phyloP scores from a whole-genome alignment of 2,113 vertebrate genomes.

The Ascaphus truei region DNA sequence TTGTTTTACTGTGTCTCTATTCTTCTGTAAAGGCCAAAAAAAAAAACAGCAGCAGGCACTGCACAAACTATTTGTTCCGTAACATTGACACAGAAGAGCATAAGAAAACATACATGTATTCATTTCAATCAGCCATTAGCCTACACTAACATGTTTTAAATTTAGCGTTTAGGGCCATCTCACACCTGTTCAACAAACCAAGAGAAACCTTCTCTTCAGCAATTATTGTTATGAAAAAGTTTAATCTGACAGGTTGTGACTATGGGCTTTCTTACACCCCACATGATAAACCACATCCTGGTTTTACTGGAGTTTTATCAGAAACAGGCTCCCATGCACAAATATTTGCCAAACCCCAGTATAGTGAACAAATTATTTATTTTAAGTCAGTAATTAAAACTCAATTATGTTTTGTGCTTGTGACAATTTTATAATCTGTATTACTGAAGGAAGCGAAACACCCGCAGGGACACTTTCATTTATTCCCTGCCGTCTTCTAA shows the following conservation, averaged over 20 bases:
- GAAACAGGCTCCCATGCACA: not conserved
- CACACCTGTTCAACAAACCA: not conserved
- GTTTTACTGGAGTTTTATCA: not conserved
- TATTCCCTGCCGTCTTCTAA: too few relatives aligned
- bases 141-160: not conserved
- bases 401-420: too few relatives aligned
- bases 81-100: constrained; percentile 7
- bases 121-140: not conserved
- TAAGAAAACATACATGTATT: constrained; percentile 5
- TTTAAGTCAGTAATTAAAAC: not conserved
- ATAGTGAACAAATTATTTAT: not conserved
- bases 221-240: not conserved
- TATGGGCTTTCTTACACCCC: not conserved
- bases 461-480: too few relatives aligned
- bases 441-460: too few relatives aligned
- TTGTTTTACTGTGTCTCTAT: constrained; percentile 27
- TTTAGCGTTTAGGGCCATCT: not conserved
- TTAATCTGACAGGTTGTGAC: not conserved
- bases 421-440: too few relatives aligned
- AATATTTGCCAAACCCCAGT: not conserved
- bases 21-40: not conserved
- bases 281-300: not conserved
- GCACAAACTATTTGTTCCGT: not conserved
- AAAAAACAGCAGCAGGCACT: constrained; percentile 10
- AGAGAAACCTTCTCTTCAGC: not conserved